Evolutionary conservation across 2,888 invertebrate genomes (phyloP).

Genomic region (Colletes collaris): DNA sequence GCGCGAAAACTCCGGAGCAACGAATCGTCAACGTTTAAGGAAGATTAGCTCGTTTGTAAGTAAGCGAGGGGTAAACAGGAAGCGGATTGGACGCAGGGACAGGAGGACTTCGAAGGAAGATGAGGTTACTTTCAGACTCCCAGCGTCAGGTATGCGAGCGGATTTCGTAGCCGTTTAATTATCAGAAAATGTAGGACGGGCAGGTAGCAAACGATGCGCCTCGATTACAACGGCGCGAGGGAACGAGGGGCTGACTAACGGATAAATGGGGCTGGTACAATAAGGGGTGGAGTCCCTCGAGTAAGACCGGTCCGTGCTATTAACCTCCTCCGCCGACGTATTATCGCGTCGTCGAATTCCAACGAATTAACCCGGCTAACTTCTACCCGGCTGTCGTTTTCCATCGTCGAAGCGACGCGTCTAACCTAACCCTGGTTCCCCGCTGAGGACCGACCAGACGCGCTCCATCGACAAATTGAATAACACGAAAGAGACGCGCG

Average conservation of each 20-base stretch:
- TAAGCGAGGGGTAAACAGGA: no score
- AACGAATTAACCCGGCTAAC: constrained; percentile 32
- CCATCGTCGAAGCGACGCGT: constrained; percentile 15
- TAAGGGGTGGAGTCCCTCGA: constrained; percentile 18
- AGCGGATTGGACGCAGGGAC: neutral
- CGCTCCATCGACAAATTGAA: neutral
- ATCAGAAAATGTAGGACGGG: constrained; percentile 34
- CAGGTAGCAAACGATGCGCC: constrained; percentile 8
- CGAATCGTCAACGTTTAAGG: no score
- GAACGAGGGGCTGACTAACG: neutral
- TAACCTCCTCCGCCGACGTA: constrained; percentile 20
- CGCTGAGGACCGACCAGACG: constrained; percentile 1
- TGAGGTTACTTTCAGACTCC: constrained; percentile 40
- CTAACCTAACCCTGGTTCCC: constrained; percentile 10
- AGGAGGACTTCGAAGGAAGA: neutral
- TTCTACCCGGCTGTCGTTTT: constrained; percentile 15
- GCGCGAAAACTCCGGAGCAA: no score
- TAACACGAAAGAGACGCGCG: no score
- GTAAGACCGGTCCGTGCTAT: constrained; percentile 2
- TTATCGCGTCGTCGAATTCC: constrained; percentile 43
- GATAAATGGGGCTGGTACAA: constrained; percentile 7
- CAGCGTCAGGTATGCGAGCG: constrained; percentile 55
- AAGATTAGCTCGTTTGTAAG: no score
- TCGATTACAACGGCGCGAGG: neutral
- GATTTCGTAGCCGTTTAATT: constrained; percentile 64